phyloP scores from a whole-genome alignment of 2,888 invertebrate genomes.

The Rotaria sp. region DNA sequence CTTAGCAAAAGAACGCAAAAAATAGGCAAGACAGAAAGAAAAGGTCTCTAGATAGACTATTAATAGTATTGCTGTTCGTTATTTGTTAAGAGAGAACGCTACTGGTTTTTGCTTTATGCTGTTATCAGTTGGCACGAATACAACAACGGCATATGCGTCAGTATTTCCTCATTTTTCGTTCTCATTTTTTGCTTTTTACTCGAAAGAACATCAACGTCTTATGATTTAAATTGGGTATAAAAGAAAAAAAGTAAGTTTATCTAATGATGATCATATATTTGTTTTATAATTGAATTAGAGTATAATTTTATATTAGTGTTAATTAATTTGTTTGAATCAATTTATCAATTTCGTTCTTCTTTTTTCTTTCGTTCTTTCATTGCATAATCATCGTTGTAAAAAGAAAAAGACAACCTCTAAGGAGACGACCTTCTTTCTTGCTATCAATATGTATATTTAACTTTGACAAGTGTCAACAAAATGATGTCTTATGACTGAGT shows the following conservation, averaged over 20 bases:
- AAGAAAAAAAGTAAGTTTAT: background rate
- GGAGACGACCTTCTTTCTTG: background rate
- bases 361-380: no score
- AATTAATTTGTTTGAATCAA: background rate
- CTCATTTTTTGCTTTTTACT: background rate
- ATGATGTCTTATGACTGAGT: background rate
- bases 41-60: background rate
- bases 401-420: background rate
- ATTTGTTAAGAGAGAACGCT: background rate
- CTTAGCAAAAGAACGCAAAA: background rate
- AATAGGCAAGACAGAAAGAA: background rate
- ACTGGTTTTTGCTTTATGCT: background rate
- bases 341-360: background rate
- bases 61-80: background rate
- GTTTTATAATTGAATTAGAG: background rate
- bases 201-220: no score
- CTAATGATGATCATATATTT: background rate
- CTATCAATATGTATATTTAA: no score
- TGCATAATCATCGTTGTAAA: background rate
- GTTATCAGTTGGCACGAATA: constrained; percentile 1
- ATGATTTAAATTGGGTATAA: background rate
- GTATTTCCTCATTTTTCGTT: background rate
- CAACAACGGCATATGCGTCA: background rate
- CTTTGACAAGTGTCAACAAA: no score
- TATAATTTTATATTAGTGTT: background rate